Conservation (phyloP, 2,797 vertebrate species). For the Agapornis canus region DNA sequence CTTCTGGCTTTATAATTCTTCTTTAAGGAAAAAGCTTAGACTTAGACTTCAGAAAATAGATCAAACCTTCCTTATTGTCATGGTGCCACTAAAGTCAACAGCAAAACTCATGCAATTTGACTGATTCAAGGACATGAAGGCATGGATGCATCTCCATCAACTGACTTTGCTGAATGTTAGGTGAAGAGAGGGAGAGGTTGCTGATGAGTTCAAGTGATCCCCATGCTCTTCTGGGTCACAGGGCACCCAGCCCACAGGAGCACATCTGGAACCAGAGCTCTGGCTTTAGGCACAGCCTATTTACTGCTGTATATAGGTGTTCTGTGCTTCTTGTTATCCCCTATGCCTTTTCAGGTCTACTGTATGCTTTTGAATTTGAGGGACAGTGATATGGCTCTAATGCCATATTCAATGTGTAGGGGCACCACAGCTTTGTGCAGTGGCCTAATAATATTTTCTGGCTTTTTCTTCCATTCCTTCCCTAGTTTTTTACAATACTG, state of each 20-base stretch:
- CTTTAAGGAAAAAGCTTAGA: not conserved
- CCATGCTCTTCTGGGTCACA: not conserved
- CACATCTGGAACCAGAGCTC: not conserved
- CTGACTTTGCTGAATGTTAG: fast-evolving
- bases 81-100: not conserved
- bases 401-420: fast-evolving
- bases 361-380: not conserved
- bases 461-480: not conserved
- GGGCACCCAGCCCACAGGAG: not conserved
- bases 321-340: not conserved
- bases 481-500: not conserved
- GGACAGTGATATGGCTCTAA: not conserved
- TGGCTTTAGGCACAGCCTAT: not conserved
- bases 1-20: not conserved
- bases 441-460: not conserved
- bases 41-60: not conserved
- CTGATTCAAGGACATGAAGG: not conserved
- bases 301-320: fast-evolving
- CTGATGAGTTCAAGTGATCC: fast-evolving
- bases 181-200: not conserved
- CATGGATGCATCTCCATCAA: fast-evolving
- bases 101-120: fast-evolving
- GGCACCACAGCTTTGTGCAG: not conserved
- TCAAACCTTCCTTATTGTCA: not conserved
- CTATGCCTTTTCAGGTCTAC: not conserved